phyloP scores from a whole-genome alignment of 2,888 invertebrate species.

The Nyleta sp. region DNA sequence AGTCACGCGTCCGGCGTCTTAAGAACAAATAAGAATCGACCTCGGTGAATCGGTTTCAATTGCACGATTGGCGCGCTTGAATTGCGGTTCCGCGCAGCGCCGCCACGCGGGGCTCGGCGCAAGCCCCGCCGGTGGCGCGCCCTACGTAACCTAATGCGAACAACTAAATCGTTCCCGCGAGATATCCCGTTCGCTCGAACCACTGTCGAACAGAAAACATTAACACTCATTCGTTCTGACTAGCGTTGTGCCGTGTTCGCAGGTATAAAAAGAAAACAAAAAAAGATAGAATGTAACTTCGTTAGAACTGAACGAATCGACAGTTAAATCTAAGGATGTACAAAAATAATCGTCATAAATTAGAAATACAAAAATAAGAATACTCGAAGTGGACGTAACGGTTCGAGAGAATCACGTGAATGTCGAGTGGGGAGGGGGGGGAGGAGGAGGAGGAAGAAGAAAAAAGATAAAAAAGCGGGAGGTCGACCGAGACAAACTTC shows the following conservation, averaged over 20 bases:
- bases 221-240: constrained; percentile 71
- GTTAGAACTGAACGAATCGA: not conserved
- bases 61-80: constrained; percentile 26
- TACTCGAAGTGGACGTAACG: constrained; percentile 20
- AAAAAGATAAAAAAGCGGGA: not conserved
- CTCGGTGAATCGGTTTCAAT: constrained; percentile 34
- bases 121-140: constrained; percentile 16
- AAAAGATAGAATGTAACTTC: not conserved
- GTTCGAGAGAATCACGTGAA: not conserved
- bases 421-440: not conserved
- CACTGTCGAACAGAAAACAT: constrained; percentile 59
- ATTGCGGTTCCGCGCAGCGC: constrained; percentile 3
- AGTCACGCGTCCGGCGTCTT: constrained; percentile 65
- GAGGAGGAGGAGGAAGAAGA: not conserved
- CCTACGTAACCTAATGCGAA: constrained; percentile 17
- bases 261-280: not conserved
- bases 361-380: constrained; percentile 32
- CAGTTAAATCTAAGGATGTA: constrained; percentile 24
- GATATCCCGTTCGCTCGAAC: constrained; percentile 28
- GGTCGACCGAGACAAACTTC: not conserved
- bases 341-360: constrained; percentile 51
- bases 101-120: not conserved
- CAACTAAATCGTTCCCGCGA: constrained; percentile 41
- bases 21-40: constrained; percentile 16
- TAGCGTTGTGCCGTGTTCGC: constrained; percentile 70